phyloP scores from a whole-genome alignment of 2,888 invertebrate species.

The Hololepta plana region DNA sequence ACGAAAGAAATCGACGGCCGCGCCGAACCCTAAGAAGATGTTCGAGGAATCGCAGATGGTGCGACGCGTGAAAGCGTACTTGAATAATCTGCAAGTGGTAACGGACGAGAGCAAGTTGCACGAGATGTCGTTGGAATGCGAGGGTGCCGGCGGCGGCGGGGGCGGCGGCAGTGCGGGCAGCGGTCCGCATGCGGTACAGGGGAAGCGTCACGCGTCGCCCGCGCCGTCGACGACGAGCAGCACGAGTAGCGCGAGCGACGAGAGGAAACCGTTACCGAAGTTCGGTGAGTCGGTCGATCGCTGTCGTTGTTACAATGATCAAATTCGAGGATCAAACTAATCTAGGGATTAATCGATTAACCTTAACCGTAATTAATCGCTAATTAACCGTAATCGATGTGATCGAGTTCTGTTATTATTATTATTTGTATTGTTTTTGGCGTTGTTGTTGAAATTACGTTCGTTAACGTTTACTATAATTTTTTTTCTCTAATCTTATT shows the following conservation, averaged over 20 bases:
- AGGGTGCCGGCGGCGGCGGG: conserved; percentile 33
- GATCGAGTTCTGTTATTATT: too few species aligned
- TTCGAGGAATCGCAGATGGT: conserved; percentile 99
- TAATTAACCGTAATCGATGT: conserved; percentile 1
- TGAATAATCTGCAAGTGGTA: conserved; percentile 80
- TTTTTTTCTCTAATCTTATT: not conserved
- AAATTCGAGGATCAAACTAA: too few species aligned
- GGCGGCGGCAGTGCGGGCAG: conserved; percentile 25
- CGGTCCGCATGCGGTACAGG: conserved; percentile 13
- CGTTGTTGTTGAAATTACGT: not conserved
- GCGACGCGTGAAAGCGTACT: conserved; percentile 86
- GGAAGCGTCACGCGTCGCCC: conserved; percentile 76
- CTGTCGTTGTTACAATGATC: too few species aligned
- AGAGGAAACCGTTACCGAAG: conserved; percentile 39
- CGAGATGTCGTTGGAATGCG: conserved; percentile 78
- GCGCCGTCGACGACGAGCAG: conserved; percentile 85
- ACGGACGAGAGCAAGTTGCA: conserved; percentile 84
- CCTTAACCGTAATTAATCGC: too few species aligned
- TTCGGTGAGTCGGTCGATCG: conserved; percentile 37
- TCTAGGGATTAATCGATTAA: too few species aligned
- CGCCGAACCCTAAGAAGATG: conserved; percentile 95
- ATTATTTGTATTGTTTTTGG: too few species aligned
- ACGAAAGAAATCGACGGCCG: conserved; percentile 74
- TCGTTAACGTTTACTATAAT: too few species aligned
- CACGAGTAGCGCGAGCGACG: conserved; percentile 72